These are phyloP conservation scores for Tokudaia muenninki DNA, from an alignment of 2,797 vertebrate species.

Conservation along the genomic window DNA sequence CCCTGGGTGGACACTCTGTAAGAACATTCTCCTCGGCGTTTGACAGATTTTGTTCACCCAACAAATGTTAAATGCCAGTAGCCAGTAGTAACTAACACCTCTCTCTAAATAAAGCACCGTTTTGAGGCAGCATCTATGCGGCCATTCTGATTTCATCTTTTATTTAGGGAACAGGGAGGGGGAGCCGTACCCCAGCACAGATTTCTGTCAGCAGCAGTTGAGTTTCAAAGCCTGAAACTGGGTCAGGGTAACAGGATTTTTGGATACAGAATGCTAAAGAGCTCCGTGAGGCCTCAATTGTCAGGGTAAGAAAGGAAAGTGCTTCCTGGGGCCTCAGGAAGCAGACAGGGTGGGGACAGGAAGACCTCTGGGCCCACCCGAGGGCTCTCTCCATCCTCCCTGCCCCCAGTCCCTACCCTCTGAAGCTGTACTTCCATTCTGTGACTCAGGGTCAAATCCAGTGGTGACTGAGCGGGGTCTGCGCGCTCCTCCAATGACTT, in stretches of 20 bases:
- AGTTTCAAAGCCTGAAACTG: constrained; percentile 75
- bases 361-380: background rate
- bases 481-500: background rate
- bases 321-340: background rate
- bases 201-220: constrained; percentile 69
- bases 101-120: constrained; percentile 80
- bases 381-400: fast-evolving
- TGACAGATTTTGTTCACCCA: constrained; percentile 78
- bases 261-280: constrained; percentile 18
- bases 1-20: constrained; percentile 55
- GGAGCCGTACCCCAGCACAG: constrained; percentile 56
- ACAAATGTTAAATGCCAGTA: constrained; percentile 83
- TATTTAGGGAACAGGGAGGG: constrained; percentile 72
- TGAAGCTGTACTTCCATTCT: background rate
- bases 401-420: fast-evolving
- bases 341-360: fast-evolving
- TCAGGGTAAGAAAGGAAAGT: background rate
- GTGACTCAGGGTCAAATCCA: background rate
- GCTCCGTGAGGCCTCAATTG: background rate
- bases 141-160: constrained; percentile 81
- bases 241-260: constrained; percentile 60
- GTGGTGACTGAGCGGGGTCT: background rate
- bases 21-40: constrained; percentile 72
- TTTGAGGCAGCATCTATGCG: constrained; percentile 75
- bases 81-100: constrained; percentile 80